Conservation (phyloP, 2,797 vertebrate genomes). For the Silurus aristotelis region DNA sequence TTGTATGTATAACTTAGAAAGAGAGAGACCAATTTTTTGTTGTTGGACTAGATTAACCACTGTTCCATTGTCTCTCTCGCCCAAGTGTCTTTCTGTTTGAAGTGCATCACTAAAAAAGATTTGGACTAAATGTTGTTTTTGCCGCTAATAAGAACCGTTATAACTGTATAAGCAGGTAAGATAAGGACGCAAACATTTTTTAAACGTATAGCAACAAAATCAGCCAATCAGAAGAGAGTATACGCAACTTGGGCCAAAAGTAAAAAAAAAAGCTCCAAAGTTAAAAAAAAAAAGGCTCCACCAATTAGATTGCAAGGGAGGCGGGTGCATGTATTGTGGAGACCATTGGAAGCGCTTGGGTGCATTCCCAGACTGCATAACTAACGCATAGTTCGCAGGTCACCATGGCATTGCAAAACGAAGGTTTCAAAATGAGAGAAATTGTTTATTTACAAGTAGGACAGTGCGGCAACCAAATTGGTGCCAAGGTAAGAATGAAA, state of each 20-base stretch:
- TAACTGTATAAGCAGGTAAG: no score
- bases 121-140: no score
- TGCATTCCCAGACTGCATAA: slow-evolving; percentile 41
- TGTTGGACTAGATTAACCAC: no score
- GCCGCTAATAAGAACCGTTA: no score
- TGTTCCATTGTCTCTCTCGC: no score
- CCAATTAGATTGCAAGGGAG: slow-evolving; percentile 26
- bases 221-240: no score
- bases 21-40: no score
- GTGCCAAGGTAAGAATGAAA: slow-evolving; percentile 58
- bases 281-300: neutral
- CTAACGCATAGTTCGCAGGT: slow-evolving; percentile 17
- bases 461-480: slow-evolving; percentile 75
- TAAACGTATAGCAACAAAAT: no score
- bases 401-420: slow-evolving; percentile 11
- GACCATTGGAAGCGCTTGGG: slow-evolving; percentile 45
- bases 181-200: no score
- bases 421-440: slow-evolving; percentile 69
- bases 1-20: no score
- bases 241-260: slow-evolving; percentile 27
- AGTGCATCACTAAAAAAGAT: no score
- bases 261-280: neutral
- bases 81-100: no score
- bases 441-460: slow-evolving; percentile 81
- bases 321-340: neutral